Percentiles rank a stretch among this genome's conserved stretches.
These are phyloP conservation scores for Calidris pygmaea DNA, from an alignment of 2,113 vertebrate species.

Conservation along the genomic window DNA sequence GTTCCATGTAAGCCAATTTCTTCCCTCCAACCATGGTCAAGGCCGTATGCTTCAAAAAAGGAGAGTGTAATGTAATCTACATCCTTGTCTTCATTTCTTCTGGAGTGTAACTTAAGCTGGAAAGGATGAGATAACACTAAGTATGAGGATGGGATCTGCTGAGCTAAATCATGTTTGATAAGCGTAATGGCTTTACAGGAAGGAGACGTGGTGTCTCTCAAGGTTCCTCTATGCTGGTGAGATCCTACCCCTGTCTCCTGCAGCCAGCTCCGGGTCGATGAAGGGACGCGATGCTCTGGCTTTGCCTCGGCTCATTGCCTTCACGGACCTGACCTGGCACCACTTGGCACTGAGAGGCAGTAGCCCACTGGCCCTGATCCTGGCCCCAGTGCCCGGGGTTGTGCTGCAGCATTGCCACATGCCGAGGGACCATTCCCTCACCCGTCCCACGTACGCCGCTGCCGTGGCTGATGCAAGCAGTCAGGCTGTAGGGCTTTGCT, in stretches of 20 bases:
- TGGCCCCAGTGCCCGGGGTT: accelerated
- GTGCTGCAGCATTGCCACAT: accelerated
- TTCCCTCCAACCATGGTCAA: background rate
- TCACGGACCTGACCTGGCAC: background rate
- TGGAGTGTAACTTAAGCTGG: background rate
- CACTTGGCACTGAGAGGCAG: background rate
- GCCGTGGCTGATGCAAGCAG: accelerated
- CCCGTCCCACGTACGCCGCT: accelerated
- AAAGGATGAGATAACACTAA: background rate
- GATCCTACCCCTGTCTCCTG: background rate
- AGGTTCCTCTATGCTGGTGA: background rate
- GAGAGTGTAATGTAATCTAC: background rate
- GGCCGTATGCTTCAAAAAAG: background rate
- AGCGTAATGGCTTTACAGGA: background rate
- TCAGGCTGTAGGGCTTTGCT: background rate
- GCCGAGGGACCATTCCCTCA: accelerated
- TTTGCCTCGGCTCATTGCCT: background rate
- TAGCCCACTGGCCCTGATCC: background rate
- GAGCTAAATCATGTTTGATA: background rate
- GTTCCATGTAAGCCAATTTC: background rate
- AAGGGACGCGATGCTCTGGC: background rate
- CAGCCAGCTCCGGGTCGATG: background rate
- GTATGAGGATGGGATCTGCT: background rate
- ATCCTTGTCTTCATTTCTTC: background rate
- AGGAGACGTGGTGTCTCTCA: background rate